Conservation (phyloP, 2,113 vertebrate species). For the Vombatus ursinus region DNA sequence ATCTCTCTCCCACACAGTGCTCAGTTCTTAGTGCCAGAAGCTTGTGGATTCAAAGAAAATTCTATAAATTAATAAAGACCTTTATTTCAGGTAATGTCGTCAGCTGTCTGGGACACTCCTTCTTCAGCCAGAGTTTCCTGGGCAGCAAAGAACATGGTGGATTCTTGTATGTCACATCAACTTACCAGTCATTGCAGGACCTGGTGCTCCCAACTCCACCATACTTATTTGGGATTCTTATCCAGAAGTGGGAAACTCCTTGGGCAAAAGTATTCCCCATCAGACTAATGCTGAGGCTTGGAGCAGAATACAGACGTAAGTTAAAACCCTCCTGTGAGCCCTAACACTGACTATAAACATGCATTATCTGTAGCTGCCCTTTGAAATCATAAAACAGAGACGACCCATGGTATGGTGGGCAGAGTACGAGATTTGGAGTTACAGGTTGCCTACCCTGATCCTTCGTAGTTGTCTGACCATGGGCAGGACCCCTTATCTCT, state of each 20-base stretch:
- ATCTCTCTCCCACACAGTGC: not conserved
- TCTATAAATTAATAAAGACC: constrained; percentile 51
- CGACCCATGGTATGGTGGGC: not conserved
- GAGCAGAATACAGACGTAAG: constrained; percentile 98
- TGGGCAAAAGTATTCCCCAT: constrained; percentile 99
- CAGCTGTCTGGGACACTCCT: constrained; percentile 96
- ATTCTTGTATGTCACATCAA: constrained; percentile 95
- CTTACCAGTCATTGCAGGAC: constrained; percentile 97
- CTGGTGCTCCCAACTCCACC: constrained; percentile 95
- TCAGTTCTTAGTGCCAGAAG: not conserved
- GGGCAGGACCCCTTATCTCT: constrained; percentile 24
- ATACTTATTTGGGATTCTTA: constrained; percentile 96
- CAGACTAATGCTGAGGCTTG: constrained; percentile 96
- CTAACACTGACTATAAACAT: not conserved
- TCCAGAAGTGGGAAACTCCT: constrained; percentile 99
- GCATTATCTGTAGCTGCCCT: not conserved
- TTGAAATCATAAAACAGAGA: not conserved
- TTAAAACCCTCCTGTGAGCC: constrained; percentile 56
- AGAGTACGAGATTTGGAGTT: not conserved
- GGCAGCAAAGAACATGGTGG: constrained; percentile 98
- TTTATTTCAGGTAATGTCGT: constrained; percentile 91
- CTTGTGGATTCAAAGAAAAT: not conserved
- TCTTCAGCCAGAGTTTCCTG: constrained; percentile 97
- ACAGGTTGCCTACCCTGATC: constrained; percentile 8
- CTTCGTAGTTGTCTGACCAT: constrained; percentile 36